Evolutionary conservation across 2,113 vertebrate species (phyloP).

Genomic region (Danionella cerebrum): DNA sequence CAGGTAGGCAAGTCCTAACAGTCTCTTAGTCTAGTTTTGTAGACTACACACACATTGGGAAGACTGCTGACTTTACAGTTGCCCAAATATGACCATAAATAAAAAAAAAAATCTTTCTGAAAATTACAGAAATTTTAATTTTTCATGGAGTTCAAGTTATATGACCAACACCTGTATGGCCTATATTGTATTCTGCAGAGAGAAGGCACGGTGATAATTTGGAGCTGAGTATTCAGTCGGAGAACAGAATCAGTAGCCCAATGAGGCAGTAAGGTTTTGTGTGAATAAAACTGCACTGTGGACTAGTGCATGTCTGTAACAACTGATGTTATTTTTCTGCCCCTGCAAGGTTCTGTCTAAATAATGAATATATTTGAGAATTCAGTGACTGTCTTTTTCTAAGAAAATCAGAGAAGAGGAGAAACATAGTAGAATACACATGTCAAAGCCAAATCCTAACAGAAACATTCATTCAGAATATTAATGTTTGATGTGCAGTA

Average conservation of each 20-base stretch:
- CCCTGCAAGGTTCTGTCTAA: not conserved
- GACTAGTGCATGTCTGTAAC: not conserved
- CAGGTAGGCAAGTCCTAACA: too few relatives aligned
- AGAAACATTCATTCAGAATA: not conserved
- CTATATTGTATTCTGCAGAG: too few relatives aligned
- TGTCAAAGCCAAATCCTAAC: not conserved
- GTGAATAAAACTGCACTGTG: not conserved
- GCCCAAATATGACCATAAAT: too few relatives aligned
- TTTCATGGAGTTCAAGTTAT: too few relatives aligned
- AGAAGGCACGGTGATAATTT: too few relatives aligned
- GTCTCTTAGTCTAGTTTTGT: too few relatives aligned
- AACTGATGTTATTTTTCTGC: not conserved
- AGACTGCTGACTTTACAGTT: too few relatives aligned
- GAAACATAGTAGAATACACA: not conserved
- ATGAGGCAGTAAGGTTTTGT: not conserved
- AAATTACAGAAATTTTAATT: too few relatives aligned
- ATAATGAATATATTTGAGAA: slow-evolving; percentile 32
- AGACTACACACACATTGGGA: too few relatives aligned
- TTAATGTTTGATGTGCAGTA: not conserved
- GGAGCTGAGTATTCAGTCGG: too few relatives aligned
- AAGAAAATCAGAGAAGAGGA: not conserved
- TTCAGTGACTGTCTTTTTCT: slow-evolving; percentile 18
- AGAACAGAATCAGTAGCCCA: not conserved
- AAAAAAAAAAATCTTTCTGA: too few relatives aligned
- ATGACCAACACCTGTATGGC: too few relatives aligned